Conservation (phyloP, 1,140 invertebrate genomes). For the Agrypnia vestita region DNA sequence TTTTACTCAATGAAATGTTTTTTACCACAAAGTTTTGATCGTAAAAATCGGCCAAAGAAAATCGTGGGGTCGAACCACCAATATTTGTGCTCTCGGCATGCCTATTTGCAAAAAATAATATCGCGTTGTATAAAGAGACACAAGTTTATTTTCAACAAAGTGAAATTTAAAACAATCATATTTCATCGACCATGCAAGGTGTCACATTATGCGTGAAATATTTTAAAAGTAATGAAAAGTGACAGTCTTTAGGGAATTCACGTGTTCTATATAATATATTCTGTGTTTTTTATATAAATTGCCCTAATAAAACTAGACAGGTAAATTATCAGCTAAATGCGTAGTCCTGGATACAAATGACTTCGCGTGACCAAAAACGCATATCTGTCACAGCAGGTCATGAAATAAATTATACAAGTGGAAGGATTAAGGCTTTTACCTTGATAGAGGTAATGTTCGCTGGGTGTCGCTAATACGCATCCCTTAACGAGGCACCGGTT, state of each 20-base stretch:
- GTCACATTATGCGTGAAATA: neutral
- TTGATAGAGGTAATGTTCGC: conserved; percentile 43
- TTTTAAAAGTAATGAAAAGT: conserved; percentile 7
- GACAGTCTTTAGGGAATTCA: neutral
- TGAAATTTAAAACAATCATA: neutral
- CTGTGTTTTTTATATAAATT: neutral
- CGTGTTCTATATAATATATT: neutral
- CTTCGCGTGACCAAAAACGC: conserved; percentile 39
- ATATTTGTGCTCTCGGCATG: no score
- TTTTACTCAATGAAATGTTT: no score
- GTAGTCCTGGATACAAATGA: conserved; percentile 12
- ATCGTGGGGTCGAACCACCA: no score
- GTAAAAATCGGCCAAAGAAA: no score
- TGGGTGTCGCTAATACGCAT: conserved; percentile 31
- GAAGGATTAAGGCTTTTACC: conserved; percentile 39
- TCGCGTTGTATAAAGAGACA: no score
- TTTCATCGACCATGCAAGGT: neutral
- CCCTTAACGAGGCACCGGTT: conserved; percentile 45
- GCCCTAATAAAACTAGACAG: conserved; percentile 8
- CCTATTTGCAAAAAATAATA: no score
- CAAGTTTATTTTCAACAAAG: no score
- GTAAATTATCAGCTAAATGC: conserved; percentile 1
- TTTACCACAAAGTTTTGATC: no score
- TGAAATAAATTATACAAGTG: conserved; percentile 29
- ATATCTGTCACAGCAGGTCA: conserved; percentile 28